Evolutionary conservation across 2,888 invertebrate genomes (phyloP).

Genomic region (Dasysyrphus albostriatus): DNA sequence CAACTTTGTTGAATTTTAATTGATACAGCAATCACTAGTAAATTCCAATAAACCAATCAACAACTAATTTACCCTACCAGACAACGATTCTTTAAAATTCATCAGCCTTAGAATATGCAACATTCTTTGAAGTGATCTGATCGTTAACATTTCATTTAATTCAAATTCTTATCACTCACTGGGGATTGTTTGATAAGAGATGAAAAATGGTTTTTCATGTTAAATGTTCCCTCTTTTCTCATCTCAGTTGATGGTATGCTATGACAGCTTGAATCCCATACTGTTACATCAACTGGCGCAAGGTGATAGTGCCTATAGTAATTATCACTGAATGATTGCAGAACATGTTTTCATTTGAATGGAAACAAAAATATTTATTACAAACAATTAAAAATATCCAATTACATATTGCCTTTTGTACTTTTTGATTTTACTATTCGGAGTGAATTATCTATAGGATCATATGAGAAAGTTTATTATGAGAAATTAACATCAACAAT

Average conservation of each 20-base stretch:
- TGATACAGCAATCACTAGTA: background rate
- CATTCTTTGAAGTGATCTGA: background rate
- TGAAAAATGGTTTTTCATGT: background rate
- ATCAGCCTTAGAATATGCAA: slow-evolving; percentile 36
- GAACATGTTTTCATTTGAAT: slow-evolving; percentile 46
- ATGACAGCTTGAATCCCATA: background rate
- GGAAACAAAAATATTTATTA: slow-evolving; percentile 51
- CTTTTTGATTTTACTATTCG: background rate
- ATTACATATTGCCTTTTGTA: slow-evolving; percentile 47
- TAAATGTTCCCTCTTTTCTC: background rate
- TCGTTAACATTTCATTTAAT: background rate
- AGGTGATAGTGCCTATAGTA: slow-evolving; percentile 2
- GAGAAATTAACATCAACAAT: slow-evolving; percentile 25
- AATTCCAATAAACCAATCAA: slow-evolving; percentile 27
- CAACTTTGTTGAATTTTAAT: background rate
- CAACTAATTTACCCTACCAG: slow-evolving; percentile 45
- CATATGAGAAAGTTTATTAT: background rate
- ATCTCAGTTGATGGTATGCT: background rate
- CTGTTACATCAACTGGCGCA: slow-evolving; percentile 28
- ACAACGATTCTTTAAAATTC: background rate
- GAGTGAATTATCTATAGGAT: background rate
- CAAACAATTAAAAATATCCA: slow-evolving; percentile 50
- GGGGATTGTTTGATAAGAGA: background rate
- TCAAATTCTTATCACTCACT: background rate
- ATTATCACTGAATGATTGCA: slow-evolving; percentile 17